Evolutionary conservation across 2,888 invertebrate species (phyloP).

Genomic region (Corbicula japonica): DNA sequence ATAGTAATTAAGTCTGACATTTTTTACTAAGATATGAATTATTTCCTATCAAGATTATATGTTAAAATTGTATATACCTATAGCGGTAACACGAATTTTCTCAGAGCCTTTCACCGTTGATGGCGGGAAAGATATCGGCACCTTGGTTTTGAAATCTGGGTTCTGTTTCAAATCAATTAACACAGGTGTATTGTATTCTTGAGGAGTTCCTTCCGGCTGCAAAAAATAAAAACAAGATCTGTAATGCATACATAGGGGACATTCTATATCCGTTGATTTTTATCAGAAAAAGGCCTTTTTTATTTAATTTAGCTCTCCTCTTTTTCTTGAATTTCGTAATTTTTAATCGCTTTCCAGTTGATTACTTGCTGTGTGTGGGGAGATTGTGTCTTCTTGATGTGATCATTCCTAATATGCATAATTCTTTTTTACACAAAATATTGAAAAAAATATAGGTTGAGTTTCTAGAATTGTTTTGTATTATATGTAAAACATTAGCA

Average conservation of each 20-base stretch:
- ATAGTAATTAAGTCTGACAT: background rate
- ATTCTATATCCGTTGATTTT: no score
- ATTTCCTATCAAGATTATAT: background rate
- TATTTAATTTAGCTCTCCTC: no score
- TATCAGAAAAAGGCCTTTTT: no score
- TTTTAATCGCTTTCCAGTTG: no score
- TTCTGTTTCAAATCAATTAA: conserved; percentile 56
- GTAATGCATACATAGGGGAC: no score
- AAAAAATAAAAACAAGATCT: conserved; percentile 34
- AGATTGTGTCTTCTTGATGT: no score
- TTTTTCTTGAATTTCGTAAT: no score
- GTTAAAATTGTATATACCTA: conserved; percentile 71
- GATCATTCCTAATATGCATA: no score
- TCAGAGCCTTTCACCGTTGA: conserved; percentile 90
- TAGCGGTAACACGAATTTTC: conserved; percentile 88
- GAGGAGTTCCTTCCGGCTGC: conserved; percentile 71
- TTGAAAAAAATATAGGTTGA: no score
- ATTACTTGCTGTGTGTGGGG: no score
- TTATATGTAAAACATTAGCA: no score
- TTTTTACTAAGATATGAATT: background rate
- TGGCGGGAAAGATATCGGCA: conserved; percentile 91
- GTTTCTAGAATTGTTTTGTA: no score
- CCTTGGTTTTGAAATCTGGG: conserved; percentile 86
- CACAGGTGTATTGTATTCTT: conserved; percentile 68
- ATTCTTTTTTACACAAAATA: background rate